Conservation (phyloP, 2,888 invertebrate species). For the Frankliniella fusca region DNA sequence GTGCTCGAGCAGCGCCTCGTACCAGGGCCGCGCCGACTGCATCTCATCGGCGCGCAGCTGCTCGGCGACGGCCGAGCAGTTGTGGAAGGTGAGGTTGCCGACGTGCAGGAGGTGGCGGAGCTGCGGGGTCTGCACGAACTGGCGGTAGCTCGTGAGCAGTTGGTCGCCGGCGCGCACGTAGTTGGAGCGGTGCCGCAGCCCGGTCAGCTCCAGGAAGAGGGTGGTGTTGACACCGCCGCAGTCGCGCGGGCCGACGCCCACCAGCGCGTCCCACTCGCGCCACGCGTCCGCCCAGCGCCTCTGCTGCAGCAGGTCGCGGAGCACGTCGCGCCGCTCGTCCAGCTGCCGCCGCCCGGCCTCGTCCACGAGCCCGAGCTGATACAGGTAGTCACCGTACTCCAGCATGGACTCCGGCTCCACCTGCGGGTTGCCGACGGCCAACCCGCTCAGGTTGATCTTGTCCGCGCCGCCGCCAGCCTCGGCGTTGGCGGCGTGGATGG, state of each 20-base stretch:
- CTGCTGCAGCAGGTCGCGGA: constrained; percentile 57
- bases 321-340: constrained; percentile 57
- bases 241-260: constrained; percentile 57
- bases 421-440: constrained; percentile 75
- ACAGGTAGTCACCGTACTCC: constrained; percentile 72
- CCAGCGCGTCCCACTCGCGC: constrained; percentile 63
- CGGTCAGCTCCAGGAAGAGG: constrained; percentile 68
- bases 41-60: constrained; percentile 69
- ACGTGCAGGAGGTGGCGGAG: constrained; percentile 67
- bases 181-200: constrained; percentile 72
- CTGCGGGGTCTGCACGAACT: constrained; percentile 37
- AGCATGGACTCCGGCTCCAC: constrained; percentile 75
- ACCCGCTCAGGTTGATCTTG: constrained; percentile 64
- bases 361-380: constrained; percentile 60
- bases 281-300: constrained; percentile 66
- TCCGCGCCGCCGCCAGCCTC: constrained; percentile 21
- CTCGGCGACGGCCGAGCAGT: constrained; percentile 61
- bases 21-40: constrained; percentile 71
- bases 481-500: constrained; percentile 56
- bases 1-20: constrained; percentile 62
- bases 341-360: constrained; percentile 58
- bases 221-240: constrained; percentile 48
- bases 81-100: constrained; percentile 69
- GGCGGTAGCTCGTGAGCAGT: constrained; percentile 37
- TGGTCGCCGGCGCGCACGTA: constrained; percentile 61